phyloP scores from a whole-genome alignment of 1,140 invertebrate species.

The Cataglyphis hispanica region DNA sequence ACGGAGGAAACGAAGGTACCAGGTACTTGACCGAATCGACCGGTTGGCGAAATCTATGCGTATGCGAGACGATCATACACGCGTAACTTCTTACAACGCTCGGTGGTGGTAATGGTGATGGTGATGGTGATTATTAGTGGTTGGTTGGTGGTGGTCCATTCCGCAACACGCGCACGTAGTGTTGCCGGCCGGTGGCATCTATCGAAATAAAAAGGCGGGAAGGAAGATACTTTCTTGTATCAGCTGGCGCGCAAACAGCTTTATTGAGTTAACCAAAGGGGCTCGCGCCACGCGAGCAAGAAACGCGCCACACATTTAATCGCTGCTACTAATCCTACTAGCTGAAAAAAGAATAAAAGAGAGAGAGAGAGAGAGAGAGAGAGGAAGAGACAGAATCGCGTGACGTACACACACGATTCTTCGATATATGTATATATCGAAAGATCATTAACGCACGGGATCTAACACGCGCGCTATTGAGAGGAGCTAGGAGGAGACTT shows the following conservation, averaged over 20 bases:
- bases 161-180: slow-evolving; percentile 16
- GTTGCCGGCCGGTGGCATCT: slow-evolving; percentile 54
- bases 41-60: slow-evolving; percentile 12
- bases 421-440: background rate
- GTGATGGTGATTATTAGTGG: slow-evolving; percentile 58
- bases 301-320: slow-evolving; percentile 29
- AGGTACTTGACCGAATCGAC: slow-evolving; percentile 24
- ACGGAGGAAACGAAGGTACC: slow-evolving; percentile 23
- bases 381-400: background rate
- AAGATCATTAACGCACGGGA: slow-evolving; percentile 27
- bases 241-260: background rate
- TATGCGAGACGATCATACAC: slow-evolving; percentile 10
- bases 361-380: slow-evolving; percentile 29
- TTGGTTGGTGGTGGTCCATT: slow-evolving; percentile 52
- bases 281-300: slow-evolving; percentile 39
- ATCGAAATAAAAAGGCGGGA: slow-evolving; percentile 19
- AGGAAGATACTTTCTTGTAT: slow-evolving; percentile 12
- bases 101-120: slow-evolving; percentile 55
- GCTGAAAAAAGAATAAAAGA: slow-evolving; percentile 6
- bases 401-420: background rate
- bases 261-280: slow-evolving; percentile 11
- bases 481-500: slow-evolving; percentile 42
- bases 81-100: slow-evolving; percentile 9
- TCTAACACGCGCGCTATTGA: slow-evolving; percentile 58
- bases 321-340: slow-evolving; percentile 54